phyloP scores from a whole-genome alignment of 37 sponge, comb jelly and placozoan species.

The Beroe forskalii region DNA sequence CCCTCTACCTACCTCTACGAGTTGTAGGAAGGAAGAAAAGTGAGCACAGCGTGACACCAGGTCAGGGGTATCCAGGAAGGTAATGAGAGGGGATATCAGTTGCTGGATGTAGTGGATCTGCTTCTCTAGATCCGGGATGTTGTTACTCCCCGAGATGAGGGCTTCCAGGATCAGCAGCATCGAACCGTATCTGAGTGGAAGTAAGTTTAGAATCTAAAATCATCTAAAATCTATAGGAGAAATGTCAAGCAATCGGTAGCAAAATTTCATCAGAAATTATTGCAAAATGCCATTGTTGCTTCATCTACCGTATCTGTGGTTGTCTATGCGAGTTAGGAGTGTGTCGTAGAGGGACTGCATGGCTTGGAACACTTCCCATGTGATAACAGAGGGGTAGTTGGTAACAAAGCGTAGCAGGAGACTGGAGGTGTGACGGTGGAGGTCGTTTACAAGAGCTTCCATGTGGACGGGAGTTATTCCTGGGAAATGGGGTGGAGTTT shows the following conservation, averaged over 20 bases:
- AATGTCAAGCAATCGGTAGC: too few species aligned
- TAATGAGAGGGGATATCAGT: slow-evolving; percentile 42
- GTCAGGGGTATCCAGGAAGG: slow-evolving; percentile 56
- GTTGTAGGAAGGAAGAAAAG: slow-evolving; percentile 15
- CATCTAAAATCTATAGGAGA: too few species aligned
- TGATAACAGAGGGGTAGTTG: slow-evolving; percentile 59
- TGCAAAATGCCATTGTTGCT: too few species aligned
- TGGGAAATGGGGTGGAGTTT: neutral
- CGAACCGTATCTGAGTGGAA: slow-evolving; percentile 51
- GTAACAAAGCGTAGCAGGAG: slow-evolving; percentile 23
- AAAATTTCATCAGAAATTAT: too few species aligned
- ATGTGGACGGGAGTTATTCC: neutral
- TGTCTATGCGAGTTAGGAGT: slow-evolving; percentile 20
- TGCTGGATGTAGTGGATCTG: slow-evolving; percentile 54
- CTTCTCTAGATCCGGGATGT: slow-evolving; percentile 50
- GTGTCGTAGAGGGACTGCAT: slow-evolving; percentile 42
- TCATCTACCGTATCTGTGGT: too few species aligned
- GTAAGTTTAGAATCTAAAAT: too few species aligned
- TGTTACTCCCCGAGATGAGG: slow-evolving; percentile 47
- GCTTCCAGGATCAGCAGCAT: slow-evolving; percentile 57
- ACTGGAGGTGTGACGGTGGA: slow-evolving; percentile 53
- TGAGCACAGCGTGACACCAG: neutral
- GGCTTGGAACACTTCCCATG: slow-evolving; percentile 64
- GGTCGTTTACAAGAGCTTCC: neutral
- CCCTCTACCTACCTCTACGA: slow-evolving; percentile 57